Percentiles rank a stretch among this genome's conserved stretches.
Evolutionary conservation across 2,113 vertebrate species (phyloP).

Genomic region (Ceratotherium simum): DNA sequence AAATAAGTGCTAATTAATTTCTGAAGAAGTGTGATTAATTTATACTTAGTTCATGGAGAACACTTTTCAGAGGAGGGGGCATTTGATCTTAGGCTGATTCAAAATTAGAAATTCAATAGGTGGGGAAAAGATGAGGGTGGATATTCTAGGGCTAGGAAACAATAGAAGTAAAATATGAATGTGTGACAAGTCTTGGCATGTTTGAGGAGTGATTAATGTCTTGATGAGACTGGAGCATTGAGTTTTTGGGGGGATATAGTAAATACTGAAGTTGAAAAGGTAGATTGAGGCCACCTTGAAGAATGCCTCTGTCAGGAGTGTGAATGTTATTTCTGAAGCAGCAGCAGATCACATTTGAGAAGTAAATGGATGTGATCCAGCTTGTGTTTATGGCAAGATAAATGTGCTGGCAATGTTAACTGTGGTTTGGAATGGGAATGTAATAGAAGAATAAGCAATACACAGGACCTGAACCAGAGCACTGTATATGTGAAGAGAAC

Average conservation of each 20-base stretch:
- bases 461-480: background rate
- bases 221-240: background rate
- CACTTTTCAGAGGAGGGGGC: background rate
- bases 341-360: background rate
- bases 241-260: background rate
- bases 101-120: background rate
- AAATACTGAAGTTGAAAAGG: background rate
- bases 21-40: constrained; percentile 6
- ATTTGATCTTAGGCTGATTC: background rate
- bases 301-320: background rate
- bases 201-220: background rate
- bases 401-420: background rate
- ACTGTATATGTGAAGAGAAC: background rate
- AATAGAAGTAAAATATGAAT: background rate
- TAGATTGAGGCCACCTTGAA: background rate
- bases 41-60: background rate
- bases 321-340: background rate
- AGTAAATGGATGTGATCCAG: constrained; percentile 14
- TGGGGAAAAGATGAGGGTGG: background rate
- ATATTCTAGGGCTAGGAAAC: background rate
- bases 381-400: constrained; percentile 45
- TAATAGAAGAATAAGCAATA: background rate
- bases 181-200: background rate
- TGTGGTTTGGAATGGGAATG: background rate
- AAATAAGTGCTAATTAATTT: background rate